phyloP scores from a whole-genome alignment of 2,797 vertebrate genomes.

The Pseudotriccus pelzelni region DNA sequence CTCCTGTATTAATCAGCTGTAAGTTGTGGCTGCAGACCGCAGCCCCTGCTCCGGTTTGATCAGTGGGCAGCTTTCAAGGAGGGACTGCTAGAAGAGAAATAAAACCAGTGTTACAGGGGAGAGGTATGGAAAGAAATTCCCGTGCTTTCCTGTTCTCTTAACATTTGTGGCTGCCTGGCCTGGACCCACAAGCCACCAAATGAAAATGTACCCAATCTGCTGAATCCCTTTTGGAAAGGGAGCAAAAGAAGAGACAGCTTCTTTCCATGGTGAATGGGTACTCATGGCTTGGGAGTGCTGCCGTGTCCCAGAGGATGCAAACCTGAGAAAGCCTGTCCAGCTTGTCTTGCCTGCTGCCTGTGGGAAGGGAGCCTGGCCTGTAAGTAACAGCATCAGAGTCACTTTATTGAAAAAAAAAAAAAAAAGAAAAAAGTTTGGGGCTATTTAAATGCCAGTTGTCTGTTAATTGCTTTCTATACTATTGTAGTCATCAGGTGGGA shows the following conservation, averaged over 20 bases:
- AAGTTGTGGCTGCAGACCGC: neutral
- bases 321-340: fast-evolving
- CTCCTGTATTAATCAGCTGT: neutral
- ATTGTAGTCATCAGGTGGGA: neutral
- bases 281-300: neutral
- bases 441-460: neutral
- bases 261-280: neutral
- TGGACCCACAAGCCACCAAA: neutral
- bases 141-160: neutral
- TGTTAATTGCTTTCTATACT: neutral
- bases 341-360: neutral
- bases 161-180: neutral
- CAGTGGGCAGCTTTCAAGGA: neutral
- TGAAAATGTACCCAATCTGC: neutral
- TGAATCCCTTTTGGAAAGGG: neutral
- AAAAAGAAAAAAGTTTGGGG: fast-evolving
- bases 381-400: neutral
- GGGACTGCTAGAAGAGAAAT: neutral
- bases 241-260: neutral
- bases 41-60: neutral
- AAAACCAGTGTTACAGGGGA: neutral
- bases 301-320: neutral
- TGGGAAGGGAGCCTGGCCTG: neutral
- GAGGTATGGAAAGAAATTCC: neutral
- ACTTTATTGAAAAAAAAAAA: neutral